Base-by-base conservation (phyloP, 2,113 vertebrate species). In the Periophthalmus modestus region DNA sequence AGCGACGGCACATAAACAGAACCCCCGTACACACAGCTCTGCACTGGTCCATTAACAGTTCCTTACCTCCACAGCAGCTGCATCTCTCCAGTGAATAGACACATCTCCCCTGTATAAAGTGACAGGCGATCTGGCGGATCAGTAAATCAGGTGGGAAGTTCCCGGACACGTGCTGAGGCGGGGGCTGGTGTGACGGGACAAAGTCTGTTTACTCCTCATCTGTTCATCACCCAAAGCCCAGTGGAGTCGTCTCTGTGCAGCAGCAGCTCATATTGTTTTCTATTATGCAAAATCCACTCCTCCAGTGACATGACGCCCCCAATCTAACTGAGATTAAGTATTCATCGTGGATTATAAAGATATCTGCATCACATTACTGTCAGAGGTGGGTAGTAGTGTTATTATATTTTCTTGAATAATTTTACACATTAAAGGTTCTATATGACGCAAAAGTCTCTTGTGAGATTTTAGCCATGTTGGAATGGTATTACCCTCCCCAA, bases 131-230 rank as follows among this genome's bases (percentile, higher is more conserved):
- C 16, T 57, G 57, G 79, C 84, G 74, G 80, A 78, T 81, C 81
- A 75, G 79, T 75, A 87, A 73, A 68, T 72, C 66, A n/a, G 77
- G 62, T 33, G 19, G 79, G 75, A 80, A 75, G 14, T 28, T 62
- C 43, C 5, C 72, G 33, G 77, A 82, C 79, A 48, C 24, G 75
- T 12, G 74, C 80, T 77, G 83, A 67, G 77, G 1, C 58, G 16
- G 63, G 79, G 70, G 33, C 74, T 75, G 85, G 81, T 77, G 54
- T 14, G 63, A 88, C 14, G 69, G 12, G 80, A 88, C 86, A 78
- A 81, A 84, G 76, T 59, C 23, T 2, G 5, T 86, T 85, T 73
- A 67, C 18, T 80, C 68, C 71, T 61, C 73, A 76, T 82, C 73
- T 76, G 47, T 50, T 39, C 47, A 5, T 14, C 34, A 78, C 46